Evolutionary conservation across 1,140 invertebrate species (phyloP).

Genomic region (Pogonus chalceus): DNA sequence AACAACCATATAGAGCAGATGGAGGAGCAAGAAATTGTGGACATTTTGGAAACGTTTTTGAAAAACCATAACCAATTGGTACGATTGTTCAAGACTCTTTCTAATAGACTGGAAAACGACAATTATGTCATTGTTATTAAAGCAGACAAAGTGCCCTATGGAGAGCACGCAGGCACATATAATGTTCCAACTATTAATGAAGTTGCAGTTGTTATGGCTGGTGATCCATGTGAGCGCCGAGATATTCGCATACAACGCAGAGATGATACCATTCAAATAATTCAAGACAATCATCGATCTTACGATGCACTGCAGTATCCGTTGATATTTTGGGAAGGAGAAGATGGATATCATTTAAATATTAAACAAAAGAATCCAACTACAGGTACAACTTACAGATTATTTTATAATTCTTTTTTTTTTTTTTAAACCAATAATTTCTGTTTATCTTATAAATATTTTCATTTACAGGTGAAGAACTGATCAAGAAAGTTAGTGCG

Average conservation of each 20-base stretch:
- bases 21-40: slow-evolving; percentile 25
- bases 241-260: slow-evolving; percentile 36
- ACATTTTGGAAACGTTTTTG: slow-evolving; percentile 28
- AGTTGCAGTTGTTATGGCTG: slow-evolving; percentile 35
- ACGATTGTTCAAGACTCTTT: slow-evolving; percentile 32
- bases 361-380: slow-evolving; percentile 30
- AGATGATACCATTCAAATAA: slow-evolving; percentile 26
- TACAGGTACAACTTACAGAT: slow-evolving; percentile 21
- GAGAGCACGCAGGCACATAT: slow-evolving; percentile 34
- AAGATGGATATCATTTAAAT: slow-evolving; percentile 37
- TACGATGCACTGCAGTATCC: slow-evolving; percentile 42
- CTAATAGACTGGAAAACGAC: slow-evolving; percentile 32
- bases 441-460: slow-evolving; percentile 32
- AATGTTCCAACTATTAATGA: slow-evolving; percentile 38
- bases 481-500: slow-evolving; percentile 34
- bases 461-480: too few species aligned
- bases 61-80: slow-evolving; percentile 34
- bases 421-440: slow-evolving; percentile 26
- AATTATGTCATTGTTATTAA: slow-evolving; percentile 30
- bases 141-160: slow-evolving; percentile 29
- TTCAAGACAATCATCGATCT: slow-evolving; percentile 35
- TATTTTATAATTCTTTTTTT: slow-evolving; percentile 37
- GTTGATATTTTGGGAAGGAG: slow-evolving; percentile 38
- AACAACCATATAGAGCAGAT: slow-evolving; percentile 24
- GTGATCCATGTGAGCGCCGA: slow-evolving; percentile 30